Conservation (phyloP, 2,113 vertebrate species). For the Vireo altiloquus region DNA sequence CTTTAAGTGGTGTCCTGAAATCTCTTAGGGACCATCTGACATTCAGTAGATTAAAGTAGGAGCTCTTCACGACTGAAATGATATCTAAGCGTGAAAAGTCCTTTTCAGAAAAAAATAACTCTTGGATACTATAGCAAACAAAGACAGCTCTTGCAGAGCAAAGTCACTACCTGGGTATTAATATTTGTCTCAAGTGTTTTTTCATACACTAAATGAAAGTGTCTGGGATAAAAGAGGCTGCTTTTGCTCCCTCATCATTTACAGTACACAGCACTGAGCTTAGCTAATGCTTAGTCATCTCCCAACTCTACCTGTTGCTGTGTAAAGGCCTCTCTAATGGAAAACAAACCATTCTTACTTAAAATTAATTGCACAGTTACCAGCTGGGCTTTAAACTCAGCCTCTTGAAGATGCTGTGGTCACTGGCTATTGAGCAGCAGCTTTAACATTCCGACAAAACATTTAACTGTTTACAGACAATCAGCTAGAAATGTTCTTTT, state of each 20-base stretch:
- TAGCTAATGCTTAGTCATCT: background rate
- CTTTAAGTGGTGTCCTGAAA: constrained; percentile 6
- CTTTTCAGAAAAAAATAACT: background rate
- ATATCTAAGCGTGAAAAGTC: background rate
- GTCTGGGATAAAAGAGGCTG: background rate
- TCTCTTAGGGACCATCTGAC: background rate
- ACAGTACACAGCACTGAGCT: rapidly evolving
- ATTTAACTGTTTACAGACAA: background rate
- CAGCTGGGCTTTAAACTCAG: background rate
- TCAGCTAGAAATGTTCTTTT: background rate
- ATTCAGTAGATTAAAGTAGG: background rate
- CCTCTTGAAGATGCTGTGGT: background rate
- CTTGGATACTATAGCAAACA: background rate
- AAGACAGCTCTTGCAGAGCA: background rate
- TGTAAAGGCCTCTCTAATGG: background rate
- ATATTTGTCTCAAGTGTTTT: background rate
- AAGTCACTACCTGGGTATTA: background rate
- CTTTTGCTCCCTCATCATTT: background rate
- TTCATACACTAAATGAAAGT: background rate
- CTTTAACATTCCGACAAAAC: background rate
- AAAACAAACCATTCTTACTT: background rate
- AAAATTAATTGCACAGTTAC: background rate
- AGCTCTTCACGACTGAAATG: constrained; percentile 11
- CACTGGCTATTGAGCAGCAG: background rate
- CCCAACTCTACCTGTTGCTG: background rate